phyloP scores from a whole-genome alignment of 64 coral and sea anemone species.

The Trachythela sp. region DNA sequence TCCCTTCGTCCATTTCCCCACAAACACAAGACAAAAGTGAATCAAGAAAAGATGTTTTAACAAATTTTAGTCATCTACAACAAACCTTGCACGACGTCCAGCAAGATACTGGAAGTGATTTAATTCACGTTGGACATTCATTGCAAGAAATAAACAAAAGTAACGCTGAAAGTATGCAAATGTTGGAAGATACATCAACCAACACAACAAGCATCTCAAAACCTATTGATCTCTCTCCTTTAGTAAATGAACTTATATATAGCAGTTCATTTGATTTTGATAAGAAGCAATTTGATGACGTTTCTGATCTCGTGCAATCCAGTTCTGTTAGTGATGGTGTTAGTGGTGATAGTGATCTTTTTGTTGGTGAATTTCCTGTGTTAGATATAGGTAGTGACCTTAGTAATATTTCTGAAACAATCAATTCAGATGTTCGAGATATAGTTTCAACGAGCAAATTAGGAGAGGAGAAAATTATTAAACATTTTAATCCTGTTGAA shows the following conservation, averaged over 20 bases:
- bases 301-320: background rate
- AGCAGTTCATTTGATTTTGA: background rate
- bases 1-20: background rate
- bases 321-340: background rate
- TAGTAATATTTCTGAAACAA: background rate
- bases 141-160: background rate
- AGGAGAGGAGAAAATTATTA: background rate
- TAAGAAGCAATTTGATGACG: background rate
- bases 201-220: background rate
- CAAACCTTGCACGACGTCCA: background rate
- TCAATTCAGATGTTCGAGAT: background rate
- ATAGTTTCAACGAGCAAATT: background rate
- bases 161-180: background rate
- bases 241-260: background rate
- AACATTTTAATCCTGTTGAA: background rate
- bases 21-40: background rate
- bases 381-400: background rate
- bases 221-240: background rate
- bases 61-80: background rate
- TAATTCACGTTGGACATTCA: background rate
- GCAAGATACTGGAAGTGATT: background rate
- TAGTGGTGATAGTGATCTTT: background rate
- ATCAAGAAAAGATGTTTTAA: background rate
- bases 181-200: background rate
- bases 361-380: background rate